Percentiles rank a stretch among this genome's conserved stretches.
Evolutionary conservation across 2,888 invertebrate genomes (phyloP).

Genomic region (Andrena bicolor): DNA sequence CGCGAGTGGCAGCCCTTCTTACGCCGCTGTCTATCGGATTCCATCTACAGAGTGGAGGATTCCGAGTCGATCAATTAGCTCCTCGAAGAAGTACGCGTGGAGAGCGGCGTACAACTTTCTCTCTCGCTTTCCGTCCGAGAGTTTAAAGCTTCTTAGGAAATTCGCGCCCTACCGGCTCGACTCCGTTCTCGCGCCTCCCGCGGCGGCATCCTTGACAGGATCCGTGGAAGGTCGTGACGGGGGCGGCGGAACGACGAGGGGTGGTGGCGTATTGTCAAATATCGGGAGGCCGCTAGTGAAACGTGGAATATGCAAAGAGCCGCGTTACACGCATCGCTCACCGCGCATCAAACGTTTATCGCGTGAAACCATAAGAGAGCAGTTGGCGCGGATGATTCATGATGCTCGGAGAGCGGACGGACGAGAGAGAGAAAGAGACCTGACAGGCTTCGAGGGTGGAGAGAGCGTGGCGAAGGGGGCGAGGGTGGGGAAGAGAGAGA

Average conservation of each 20-base stretch:
- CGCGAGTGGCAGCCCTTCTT: conserved; percentile 54
- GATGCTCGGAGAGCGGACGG: conserved; percentile 65
- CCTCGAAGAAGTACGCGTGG: background rate
- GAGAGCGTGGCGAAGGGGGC: conserved; percentile 7
- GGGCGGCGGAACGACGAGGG: conserved; percentile 44
- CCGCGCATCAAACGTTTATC: conserved; percentile 81
- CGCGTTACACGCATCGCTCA: conserved; percentile 79
- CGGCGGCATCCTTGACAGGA: background rate
- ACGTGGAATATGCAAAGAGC: conserved; percentile 75
- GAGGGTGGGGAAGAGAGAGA: conserved; percentile 10
- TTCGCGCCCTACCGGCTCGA: background rate
- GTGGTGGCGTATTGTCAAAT: conserved; percentile 59
- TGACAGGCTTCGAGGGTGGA: background rate
- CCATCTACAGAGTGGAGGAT: conserved; percentile 27
- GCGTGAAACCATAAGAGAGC: conserved; percentile 81
- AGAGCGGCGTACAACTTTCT: background rate
- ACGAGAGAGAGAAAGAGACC: conserved; percentile 54
- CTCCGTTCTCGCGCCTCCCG: too few species aligned
- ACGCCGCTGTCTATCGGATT: conserved; percentile 51
- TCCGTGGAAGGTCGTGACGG: background rate
- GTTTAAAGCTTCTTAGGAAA: background rate
- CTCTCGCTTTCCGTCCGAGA: background rate
- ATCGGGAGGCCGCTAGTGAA: conserved; percentile 55
- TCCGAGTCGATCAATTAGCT: conserved; percentile 39
- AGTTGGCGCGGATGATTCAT: conserved; percentile 83